These are phyloP conservation scores for Urechis unicinctus DNA, from an alignment of 2,888 invertebrate genomes.

Conservation along the genomic window DNA sequence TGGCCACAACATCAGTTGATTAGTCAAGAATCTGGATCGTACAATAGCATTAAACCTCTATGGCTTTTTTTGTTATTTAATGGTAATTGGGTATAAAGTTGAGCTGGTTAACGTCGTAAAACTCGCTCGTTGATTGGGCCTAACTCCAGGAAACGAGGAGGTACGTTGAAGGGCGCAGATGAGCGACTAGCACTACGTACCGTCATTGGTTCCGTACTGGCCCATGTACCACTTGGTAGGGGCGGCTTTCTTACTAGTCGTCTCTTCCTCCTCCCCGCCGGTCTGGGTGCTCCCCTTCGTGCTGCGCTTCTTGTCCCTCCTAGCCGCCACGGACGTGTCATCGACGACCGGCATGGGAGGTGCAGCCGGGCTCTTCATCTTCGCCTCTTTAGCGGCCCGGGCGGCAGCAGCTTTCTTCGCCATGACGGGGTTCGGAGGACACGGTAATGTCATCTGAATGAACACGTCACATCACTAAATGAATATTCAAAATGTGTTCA, in stretches of 20 bases:
- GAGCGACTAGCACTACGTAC: conserved; percentile 17
- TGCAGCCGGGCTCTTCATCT: conserved; percentile 27
- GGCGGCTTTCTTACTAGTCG: not conserved
- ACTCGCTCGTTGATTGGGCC: too few species aligned
- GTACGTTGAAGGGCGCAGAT: not conserved
- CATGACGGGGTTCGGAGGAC: conserved; percentile 43
- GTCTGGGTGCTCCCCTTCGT: conserved; percentile 17
- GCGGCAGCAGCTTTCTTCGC: conserved; percentile 38
- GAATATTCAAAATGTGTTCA: not conserved
- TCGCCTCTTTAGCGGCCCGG: conserved; percentile 37
- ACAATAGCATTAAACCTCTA: too few species aligned
- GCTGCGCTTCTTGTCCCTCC: conserved; percentile 19
- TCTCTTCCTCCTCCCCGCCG: conserved; percentile 11
- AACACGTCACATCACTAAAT: too few species aligned
- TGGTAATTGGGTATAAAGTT: too few species aligned
- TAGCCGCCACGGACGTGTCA: conserved; percentile 17
- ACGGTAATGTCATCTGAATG: conserved; percentile 35
- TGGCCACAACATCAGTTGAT: too few species aligned
- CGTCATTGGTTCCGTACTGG: conserved; percentile 37
- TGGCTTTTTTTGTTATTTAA: too few species aligned
- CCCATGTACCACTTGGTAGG: conserved; percentile 40
- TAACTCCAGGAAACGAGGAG: too few species aligned
- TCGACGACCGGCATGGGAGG: not conserved
- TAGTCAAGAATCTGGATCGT: too few species aligned
- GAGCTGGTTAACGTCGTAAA: too few species aligned